These are phyloP conservation scores for Emmelina monodactyla DNA, from an alignment of 2,888 invertebrate species.

Conservation along the genomic window DNA sequence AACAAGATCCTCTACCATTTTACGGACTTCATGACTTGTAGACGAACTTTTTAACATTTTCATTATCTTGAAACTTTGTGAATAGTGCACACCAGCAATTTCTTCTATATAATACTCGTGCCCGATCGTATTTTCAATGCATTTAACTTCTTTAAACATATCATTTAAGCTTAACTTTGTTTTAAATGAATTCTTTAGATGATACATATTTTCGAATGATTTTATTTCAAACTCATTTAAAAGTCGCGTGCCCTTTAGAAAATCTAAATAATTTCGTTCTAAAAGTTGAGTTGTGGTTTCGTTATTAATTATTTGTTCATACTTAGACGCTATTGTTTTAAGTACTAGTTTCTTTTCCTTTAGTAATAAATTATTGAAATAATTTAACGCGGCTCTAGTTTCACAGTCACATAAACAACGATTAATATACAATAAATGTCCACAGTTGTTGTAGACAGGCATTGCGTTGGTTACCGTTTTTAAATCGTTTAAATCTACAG, in stretches of 20 bases:
- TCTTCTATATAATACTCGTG: conserved; percentile 31
- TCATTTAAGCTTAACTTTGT: conserved; percentile 33
- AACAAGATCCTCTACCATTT: conserved; percentile 37
- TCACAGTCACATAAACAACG: conserved; percentile 46
- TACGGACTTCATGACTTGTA: conserved; percentile 33
- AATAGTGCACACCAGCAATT: conserved; percentile 27
- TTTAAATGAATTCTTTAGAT: conserved; percentile 45
- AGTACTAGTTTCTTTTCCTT: conserved; percentile 35
- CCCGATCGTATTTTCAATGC: conserved; percentile 17
- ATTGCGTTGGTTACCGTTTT: conserved; percentile 37
- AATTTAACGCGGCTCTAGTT: conserved; percentile 39
- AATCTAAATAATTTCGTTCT: conserved; percentile 55
- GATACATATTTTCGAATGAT: conserved; percentile 41
- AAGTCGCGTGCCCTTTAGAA: conserved; percentile 42
- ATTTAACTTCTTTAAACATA: conserved; percentile 22
- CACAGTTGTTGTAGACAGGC: conserved; percentile 33
- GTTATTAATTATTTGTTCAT: conserved; percentile 43
- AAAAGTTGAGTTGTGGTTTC: conserved; percentile 22
- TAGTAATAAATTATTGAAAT: conserved; percentile 30
- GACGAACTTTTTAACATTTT: conserved; percentile 35
- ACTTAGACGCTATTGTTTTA: conserved; percentile 38
- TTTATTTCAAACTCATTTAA: conserved; percentile 30
- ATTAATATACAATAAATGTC: conserved; percentile 39
- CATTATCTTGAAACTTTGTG: conserved; percentile 26
- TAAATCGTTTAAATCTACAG: conserved; percentile 41